A percentile compares a stretch with the other conserved stretches of the same genome.
Evolutionary conservation across 2,113 vertebrate genomes (phyloP).

Genomic region (Aspiorhynchus laticeps): DNA sequence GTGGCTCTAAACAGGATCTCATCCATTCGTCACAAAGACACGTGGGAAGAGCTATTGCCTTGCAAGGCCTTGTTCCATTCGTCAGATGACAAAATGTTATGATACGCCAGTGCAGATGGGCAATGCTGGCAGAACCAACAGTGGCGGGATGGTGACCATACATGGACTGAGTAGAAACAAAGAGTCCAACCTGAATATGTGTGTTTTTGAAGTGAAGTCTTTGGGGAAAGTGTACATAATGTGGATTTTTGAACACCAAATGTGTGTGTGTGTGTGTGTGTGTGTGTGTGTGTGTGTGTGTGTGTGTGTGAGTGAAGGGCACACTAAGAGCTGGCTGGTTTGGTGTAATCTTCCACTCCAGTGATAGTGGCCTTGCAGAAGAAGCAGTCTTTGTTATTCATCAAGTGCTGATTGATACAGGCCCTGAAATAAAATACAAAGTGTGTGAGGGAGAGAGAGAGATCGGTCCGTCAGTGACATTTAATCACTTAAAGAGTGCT

Average conservation of each 20-base stretch:
- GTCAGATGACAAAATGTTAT: background rate
- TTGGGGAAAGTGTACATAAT: conserved; percentile 40
- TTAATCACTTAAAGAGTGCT: conserved; percentile 58
- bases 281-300: background rate
- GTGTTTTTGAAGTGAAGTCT: conserved; percentile 30
- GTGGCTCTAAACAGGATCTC: background rate
- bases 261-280: background rate
- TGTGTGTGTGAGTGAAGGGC: conserved; percentile 27
- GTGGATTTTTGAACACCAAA: conserved; percentile 3
- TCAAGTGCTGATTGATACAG: conserved; percentile 98
- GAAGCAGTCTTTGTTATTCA: conserved; percentile 99
- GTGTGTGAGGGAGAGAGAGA: background rate
- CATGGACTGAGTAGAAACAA: background rate
- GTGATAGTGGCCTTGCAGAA: conserved; percentile 98
- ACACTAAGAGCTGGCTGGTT: conserved; percentile 78
- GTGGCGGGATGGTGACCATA: background rate
- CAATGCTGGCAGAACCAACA: background rate
- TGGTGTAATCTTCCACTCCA: conserved; percentile 91
- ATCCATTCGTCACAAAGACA: background rate
- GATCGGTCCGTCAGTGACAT: conserved; percentile 41
- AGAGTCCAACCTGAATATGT: conserved; percentile 9
- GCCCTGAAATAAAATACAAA: conserved; percentile 76
- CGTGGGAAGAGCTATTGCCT: background rate
- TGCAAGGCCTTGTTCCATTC: background rate
- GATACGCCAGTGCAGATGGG: background rate